Percentiles rank a stretch among this genome's conserved stretches.
Conservation (phyloP, 2,113 vertebrate species). For the Tetraodon nigroviridis region DNA sequence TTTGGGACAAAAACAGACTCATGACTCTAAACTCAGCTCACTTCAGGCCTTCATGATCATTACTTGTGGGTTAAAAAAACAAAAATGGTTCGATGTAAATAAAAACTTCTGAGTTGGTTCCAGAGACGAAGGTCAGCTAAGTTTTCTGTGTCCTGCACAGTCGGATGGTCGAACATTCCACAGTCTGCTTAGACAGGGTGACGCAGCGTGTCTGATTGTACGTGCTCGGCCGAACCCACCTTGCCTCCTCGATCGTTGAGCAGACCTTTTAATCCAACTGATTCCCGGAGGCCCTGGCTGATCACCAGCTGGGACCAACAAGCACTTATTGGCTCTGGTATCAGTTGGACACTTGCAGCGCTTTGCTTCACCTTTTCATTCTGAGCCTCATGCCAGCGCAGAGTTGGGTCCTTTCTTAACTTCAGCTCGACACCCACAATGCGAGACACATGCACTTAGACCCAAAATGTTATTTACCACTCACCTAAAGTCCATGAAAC, state of each 20-base stretch:
- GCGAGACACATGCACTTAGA: too few species aligned
- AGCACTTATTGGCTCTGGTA: slow-evolving; percentile 60
- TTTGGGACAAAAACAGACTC: background rate
- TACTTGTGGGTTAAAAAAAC: background rate
- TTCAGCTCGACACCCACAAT: slow-evolving; percentile 1
- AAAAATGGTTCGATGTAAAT: background rate
- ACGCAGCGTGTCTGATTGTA: slow-evolving; percentile 35
- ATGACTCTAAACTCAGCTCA: too few species aligned
- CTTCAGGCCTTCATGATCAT: background rate
- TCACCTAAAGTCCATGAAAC: too few species aligned
- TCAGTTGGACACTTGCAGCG: slow-evolving; percentile 48
- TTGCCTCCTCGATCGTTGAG: slow-evolving; percentile 46
- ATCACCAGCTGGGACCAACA: slow-evolving; percentile 55
- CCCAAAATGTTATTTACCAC: too few species aligned
- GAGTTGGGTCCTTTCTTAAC: slow-evolving; percentile 15
- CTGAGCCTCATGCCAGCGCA: slow-evolving; percentile 25
- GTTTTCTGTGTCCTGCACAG: background rate
- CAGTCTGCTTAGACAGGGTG: slow-evolving; percentile 1
- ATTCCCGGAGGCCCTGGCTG: slow-evolving; percentile 46
- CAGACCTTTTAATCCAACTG: slow-evolving; percentile 57
- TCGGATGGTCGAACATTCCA: slow-evolving; percentile 3
- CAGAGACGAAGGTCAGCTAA: background rate
- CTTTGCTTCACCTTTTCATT: slow-evolving; percentile 38
- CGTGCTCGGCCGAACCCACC: slow-evolving; percentile 34
- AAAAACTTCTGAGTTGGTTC: background rate